A percentile compares a stretch with the other conserved stretches of the same genome.
phyloP scores from a whole-genome alignment of 2,113 vertebrate species.

The Tychaedon coryphoeus region DNA sequence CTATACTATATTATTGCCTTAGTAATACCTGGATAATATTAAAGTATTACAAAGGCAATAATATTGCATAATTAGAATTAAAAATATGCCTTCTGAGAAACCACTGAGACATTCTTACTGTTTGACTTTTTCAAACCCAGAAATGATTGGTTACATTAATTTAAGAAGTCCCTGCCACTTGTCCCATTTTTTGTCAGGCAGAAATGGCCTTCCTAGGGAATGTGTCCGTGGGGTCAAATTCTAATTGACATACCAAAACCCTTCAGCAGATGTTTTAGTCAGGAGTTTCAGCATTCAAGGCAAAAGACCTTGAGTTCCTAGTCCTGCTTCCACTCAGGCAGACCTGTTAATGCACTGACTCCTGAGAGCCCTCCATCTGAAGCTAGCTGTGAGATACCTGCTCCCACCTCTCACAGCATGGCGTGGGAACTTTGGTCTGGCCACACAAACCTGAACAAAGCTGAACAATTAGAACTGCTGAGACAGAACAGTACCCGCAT shows the following conservation, averaged over 20 bases:
- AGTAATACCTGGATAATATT: not conserved
- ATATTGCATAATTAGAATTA: not conserved
- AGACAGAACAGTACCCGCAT: not conserved
- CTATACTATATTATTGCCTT: not conserved
- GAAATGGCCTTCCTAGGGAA: not conserved
- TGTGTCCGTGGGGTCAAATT: not conserved
- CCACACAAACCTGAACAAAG: not conserved
- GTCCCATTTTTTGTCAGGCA: not conserved
- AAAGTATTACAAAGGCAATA: not conserved
- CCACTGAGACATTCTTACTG: not conserved
- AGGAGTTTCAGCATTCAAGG: not conserved
- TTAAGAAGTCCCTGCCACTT: not conserved
- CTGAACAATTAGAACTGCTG: not conserved
- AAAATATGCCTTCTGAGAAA: not conserved
- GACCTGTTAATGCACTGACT: not conserved
- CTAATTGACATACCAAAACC: not conserved
- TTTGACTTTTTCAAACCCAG: not conserved
- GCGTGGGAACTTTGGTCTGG: not conserved
- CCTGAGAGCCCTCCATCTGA: not conserved
- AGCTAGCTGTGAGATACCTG: not conserved
- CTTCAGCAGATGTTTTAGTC: not conserved
- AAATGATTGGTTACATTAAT: not conserved
- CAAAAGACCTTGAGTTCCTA: not conserved
- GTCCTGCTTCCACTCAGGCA: not conserved
- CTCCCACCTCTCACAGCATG: accelerated